Conservation (phyloP, 2,888 invertebrate species). For the Cosmia pyralina region DNA sequence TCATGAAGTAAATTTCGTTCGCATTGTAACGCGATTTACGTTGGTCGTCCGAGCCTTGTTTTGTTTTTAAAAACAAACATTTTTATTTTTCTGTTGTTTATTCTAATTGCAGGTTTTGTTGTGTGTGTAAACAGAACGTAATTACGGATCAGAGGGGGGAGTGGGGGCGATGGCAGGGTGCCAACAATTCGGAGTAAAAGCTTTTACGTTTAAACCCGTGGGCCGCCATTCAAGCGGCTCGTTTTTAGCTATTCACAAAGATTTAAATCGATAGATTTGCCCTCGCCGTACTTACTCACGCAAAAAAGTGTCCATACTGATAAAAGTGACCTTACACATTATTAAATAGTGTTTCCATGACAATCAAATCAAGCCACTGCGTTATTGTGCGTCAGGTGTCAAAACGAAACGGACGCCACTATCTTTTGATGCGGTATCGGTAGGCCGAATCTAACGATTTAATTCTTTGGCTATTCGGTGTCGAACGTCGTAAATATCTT, state of each 20-base stretch:
- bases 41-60: constrained; percentile 49
- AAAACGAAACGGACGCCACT: neutral
- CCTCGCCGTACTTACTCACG: neutral
- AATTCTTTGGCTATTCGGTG: constrained; percentile 29
- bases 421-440: neutral
- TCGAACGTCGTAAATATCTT: constrained; percentile 30
- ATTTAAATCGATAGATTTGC: neutral
- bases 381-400: neutral
- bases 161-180: constrained; percentile 43
- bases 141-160: constrained; percentile 63
- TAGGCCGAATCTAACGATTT: neutral
- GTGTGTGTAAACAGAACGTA: constrained; percentile 68
- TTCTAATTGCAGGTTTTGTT: constrained; percentile 70
- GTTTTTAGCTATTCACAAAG: constrained; percentile 34
- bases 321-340: neutral
- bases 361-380: neutral
- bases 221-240: constrained; percentile 26
- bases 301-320: too few species aligned
- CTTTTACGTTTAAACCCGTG: constrained; percentile 41
- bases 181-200: constrained; percentile 56
- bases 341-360: too few species aligned
- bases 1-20: constrained; percentile 51
- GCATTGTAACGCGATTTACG: constrained; percentile 57
- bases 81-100: constrained; percentile 68
- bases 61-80: constrained; percentile 60